A percentile compares a stretch with the other conserved stretches of the same genome.
phyloP scores from a whole-genome alignment of 1,140 invertebrate genomes.

The Phthorimaea operculella region DNA sequence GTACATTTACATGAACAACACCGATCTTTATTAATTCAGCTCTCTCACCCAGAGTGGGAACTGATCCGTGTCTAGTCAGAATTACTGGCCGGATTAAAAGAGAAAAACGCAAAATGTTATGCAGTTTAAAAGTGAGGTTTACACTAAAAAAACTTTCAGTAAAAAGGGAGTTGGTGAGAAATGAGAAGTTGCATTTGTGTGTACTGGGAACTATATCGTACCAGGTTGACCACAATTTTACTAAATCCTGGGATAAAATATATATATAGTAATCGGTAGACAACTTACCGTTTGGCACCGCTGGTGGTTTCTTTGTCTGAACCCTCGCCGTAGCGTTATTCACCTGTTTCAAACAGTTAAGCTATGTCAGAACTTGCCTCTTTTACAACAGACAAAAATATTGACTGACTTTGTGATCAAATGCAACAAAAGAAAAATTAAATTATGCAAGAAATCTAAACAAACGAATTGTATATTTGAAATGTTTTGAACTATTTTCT shows the following conservation, averaged over 20 bases:
- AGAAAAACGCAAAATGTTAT: constrained; percentile 59
- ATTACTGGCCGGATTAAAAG: constrained; percentile 72
- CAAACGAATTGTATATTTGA: neutral
- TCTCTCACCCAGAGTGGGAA: constrained; percentile 78
- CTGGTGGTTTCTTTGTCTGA: constrained; percentile 96
- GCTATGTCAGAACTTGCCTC: constrained; percentile 28
- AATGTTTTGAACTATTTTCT: neutral
- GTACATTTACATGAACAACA: constrained; percentile 60
- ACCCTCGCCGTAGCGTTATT: constrained; percentile 98
- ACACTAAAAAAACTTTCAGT: constrained; percentile 1
- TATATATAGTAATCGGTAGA: constrained; percentile 9
- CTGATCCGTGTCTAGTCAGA: constrained; percentile 79
- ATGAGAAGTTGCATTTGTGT: no score
- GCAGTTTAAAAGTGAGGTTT: constrained; percentile 17
- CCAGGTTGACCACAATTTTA: neutral
- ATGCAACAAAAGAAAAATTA: neutral
- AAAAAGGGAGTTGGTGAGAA: neutral
- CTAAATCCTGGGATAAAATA: neutral
- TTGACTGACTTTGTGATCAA: constrained; percentile 21
- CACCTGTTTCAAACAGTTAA: constrained; percentile 75
- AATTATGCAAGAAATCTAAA: neutral
- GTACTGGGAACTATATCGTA: neutral
- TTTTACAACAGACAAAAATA: neutral
- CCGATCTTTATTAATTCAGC: constrained; percentile 65
- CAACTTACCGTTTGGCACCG: constrained; percentile 92